These are phyloP conservation scores for Phasianus colchicus DNA, from an alignment of 2,113 vertebrate genomes.

Conservation along the genomic window DNA sequence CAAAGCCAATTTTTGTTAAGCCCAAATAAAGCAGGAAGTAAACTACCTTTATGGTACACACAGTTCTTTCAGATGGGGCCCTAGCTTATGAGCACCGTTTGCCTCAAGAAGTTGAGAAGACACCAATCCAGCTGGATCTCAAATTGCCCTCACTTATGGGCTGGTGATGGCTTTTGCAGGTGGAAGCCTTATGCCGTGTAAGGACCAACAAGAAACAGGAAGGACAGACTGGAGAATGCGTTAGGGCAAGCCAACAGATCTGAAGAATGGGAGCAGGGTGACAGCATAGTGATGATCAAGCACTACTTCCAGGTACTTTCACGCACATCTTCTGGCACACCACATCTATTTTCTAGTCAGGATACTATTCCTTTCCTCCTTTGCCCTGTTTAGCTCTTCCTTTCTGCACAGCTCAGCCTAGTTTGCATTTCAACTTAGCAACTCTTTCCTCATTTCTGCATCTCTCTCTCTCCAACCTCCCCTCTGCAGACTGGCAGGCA, in stretches of 20 bases:
- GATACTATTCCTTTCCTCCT: neutral
- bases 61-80: neutral
- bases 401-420: neutral
- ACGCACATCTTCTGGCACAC: neutral
- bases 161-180: neutral
- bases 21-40: neutral
- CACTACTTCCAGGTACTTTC: neutral
- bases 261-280: neutral
- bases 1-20: neutral
- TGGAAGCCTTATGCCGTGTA: neutral
- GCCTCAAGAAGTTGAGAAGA: neutral
- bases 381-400: neutral
- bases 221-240: rapidly evolving
- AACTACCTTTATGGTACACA: rapidly evolving
- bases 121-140: neutral
- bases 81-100: neutral
- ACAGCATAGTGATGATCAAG: neutral
- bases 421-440: neutral
- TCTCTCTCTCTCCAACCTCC: neutral
- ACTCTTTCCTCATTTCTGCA: neutral
- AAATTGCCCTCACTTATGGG: neutral
- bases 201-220: neutral
- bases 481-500: neutral
- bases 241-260: rapidly evolving
- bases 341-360: neutral